Evolutionary conservation across 2,888 invertebrate species (phyloP).

Genomic region (Euproctis similis): DNA sequence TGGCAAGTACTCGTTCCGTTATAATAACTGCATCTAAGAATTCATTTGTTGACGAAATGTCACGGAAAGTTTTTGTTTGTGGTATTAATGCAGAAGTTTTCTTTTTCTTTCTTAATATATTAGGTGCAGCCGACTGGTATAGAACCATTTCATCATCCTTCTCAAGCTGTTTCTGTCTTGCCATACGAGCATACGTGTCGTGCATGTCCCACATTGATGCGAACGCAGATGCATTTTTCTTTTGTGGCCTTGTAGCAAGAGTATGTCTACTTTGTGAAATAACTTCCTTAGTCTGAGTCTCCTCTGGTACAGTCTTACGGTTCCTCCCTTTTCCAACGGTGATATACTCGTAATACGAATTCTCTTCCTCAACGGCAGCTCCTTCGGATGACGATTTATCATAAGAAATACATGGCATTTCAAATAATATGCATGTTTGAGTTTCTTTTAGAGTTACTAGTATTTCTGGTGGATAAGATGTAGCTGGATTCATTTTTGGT

Average conservation of each 20-base stretch:
- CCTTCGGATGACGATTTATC: slow-evolving; percentile 78
- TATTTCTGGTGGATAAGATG: slow-evolving; percentile 73
- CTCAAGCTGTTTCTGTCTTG: slow-evolving; percentile 34
- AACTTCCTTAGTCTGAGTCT: slow-evolving; percentile 80
- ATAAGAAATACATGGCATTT: slow-evolving; percentile 78
- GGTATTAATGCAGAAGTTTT: slow-evolving; percentile 13
- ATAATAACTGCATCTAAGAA: slow-evolving; percentile 80
- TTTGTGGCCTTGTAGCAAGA: slow-evolving; percentile 70
- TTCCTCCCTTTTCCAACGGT: slow-evolving; percentile 81
- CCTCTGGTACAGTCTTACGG: slow-evolving; percentile 79
- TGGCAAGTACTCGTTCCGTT: slow-evolving; percentile 83
- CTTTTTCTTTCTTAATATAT: slow-evolving; percentile 45
- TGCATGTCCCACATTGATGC: slow-evolving; percentile 87
- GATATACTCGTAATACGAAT: slow-evolving; percentile 80
- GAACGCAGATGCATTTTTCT: slow-evolving; percentile 76
- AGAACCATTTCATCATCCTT: slow-evolving; percentile 65
- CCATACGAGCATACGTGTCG: slow-evolving; percentile 78
- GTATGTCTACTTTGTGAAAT: slow-evolving; percentile 80
- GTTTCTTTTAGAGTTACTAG: slow-evolving; percentile 81
- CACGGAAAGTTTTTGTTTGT: slow-evolving; percentile 35
- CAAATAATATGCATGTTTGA: slow-evolving; percentile 78
- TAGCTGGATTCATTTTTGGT: slow-evolving; percentile 41
- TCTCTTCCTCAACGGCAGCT: slow-evolving; percentile 74
- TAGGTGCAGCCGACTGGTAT: slow-evolving; percentile 52
- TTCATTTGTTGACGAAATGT: slow-evolving; percentile 38